Percentiles rank a stretch among this genome's conserved stretches.
These are phyloP conservation scores for Ips typographus DNA, from an alignment of 1,140 invertebrate species.

Conservation along the genomic window DNA sequence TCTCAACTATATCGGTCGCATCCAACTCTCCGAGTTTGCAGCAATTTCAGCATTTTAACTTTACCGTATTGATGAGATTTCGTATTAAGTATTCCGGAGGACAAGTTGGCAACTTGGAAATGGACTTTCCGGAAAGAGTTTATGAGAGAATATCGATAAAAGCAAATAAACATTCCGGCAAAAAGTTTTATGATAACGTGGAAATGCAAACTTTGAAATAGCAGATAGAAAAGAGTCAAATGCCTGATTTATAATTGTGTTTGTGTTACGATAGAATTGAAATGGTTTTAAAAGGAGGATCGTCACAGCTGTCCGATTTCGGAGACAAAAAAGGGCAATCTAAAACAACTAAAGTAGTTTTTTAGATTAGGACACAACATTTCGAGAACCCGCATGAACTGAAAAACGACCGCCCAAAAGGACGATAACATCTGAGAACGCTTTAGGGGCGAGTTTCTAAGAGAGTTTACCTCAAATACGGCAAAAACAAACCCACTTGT, in stretches of 20 bases:
- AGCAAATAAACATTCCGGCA: conserved; percentile 28
- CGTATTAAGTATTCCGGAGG: conserved; percentile 27
- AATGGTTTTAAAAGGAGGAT: neutral
- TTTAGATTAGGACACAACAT: conserved; percentile 15
- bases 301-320: too few relatives aligned
- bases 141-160: conserved; percentile 29
- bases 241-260: neutral
- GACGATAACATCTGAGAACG: conserved; percentile 17
- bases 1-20: neutral
- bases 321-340: neutral
- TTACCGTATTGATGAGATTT: conserved; percentile 28
- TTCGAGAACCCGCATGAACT: conserved; percentile 5
- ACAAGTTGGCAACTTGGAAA: conserved; percentile 26
- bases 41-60: conserved; percentile 27
- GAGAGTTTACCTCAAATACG: conserved; percentile 3
- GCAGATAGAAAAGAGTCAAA: neutral
- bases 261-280: neutral
- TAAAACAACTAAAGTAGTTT: conserved; percentile 31
- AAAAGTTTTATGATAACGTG: conserved; percentile 27
- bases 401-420: conserved; percentile 25
- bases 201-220: conserved; percentile 15
- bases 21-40: neutral
- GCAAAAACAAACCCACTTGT: conserved; percentile 6
- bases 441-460: conserved; percentile 1
- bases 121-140: conserved; percentile 30